Conservation (phyloP, 2,888 invertebrate genomes). For the Pristionchus entomophagus region DNA sequence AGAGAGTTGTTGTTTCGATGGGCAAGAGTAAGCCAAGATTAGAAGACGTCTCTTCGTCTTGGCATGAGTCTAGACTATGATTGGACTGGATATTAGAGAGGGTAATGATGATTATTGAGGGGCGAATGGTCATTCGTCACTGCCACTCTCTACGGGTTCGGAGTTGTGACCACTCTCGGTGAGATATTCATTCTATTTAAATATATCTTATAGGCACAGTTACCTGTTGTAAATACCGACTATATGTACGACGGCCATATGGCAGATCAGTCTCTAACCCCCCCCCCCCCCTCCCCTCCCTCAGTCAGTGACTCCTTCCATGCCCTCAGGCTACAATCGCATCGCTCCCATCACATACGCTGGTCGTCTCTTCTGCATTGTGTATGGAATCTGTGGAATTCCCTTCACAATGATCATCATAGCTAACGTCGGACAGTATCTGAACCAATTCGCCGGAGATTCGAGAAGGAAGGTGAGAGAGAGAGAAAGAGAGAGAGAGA, state of each 20-base stretch:
- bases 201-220: neutral
- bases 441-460: conserved; percentile 72
- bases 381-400: conserved; percentile 74
- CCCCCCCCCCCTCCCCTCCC: too few relatives aligned
- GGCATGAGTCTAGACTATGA: neutral
- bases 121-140: conserved; percentile 73
- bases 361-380: conserved; percentile 73
- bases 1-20: neutral
- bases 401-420: conserved; percentile 75
- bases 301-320: neutral
- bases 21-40: conserved; percentile 22
- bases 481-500: too few relatives aligned
- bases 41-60: too few relatives aligned
- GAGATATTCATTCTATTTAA: neutral
- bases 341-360: conserved; percentile 73
- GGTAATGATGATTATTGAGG: conserved; percentile 35
- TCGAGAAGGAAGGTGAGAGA: conserved; percentile 68
- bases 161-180: conserved; percentile 74
- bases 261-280: too few relatives aligned
- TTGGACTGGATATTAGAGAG: neutral
- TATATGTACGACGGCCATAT: too few relatives aligned
- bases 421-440: conserved; percentile 74
- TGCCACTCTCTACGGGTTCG: conserved; percentile 74
- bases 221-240: neutral
- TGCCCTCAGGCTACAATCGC: conserved; percentile 70